Base-by-base conservation (phyloP, 2,888 invertebrate genomes). In the Chaetogeoica ovagalla region DNA sequence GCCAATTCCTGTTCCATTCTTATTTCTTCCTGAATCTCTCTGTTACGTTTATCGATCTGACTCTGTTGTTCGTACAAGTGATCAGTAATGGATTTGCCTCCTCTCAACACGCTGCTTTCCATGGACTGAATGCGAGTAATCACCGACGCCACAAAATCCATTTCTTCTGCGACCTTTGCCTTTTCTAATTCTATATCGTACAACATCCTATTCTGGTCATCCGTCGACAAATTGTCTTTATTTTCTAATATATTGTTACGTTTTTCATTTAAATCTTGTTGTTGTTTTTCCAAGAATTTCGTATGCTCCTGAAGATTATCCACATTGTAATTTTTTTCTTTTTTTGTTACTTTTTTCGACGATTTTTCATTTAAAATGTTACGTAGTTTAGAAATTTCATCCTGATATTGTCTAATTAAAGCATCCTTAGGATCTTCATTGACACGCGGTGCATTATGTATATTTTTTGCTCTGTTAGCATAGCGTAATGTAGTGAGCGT, bases 361-460 rank as follows among this genome's bases (percentile, higher is more conserved):
- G 86, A 83, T 79, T 86, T 86, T 82, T 82, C 82, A 30, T 71
- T 76, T n/a, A 82, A 74, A 68, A 82, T 63, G 15, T 82, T 87
- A 74, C 89, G 89, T 83, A 93, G 88, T 13, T 94, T 89, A 84
- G 93, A 92, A 86, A 98, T 97, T 88, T 97, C 97, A 83, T 94
- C 93, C 86, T 98, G 98, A 87, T 97, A 96, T 86, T 98, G 95
- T 85, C 97, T 90, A 77, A 97, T 88, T 85, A 98, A 91, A 37
- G 98, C 98, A 87, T 99, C 98, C 87, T 99, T 98, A 59, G 98
- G 98, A 89, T 99, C 98, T 87, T 99, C 98, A 87, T 99, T 99
- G 85, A 98, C 95, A 84, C 95, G 92, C 30, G 99, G 98, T 87
- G 96, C 95, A 88, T 99, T 99, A 89, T 98, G 97, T 84, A 99